Conservation (phyloP, 2,113 vertebrate genomes). For the Pelecanoides urinatrix region DNA sequence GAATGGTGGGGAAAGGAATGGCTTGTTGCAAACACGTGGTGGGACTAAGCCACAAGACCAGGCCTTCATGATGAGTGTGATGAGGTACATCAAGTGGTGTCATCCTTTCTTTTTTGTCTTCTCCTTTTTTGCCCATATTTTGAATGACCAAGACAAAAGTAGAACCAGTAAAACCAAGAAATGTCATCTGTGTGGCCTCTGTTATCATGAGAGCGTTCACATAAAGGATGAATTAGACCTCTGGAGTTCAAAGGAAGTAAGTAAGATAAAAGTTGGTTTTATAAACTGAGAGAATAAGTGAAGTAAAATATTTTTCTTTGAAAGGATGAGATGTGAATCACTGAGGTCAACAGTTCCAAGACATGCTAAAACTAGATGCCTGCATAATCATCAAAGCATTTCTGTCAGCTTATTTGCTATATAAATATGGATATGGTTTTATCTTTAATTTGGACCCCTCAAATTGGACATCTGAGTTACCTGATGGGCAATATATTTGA, state of each 20-base stretch:
- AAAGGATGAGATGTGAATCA: not conserved
- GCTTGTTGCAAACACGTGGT: not conserved
- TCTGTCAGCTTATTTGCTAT: not conserved
- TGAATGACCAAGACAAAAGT: not conserved
- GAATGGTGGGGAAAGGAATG: not conserved
- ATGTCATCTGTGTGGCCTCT: not conserved
- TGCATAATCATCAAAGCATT: not conserved
- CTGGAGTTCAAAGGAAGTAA: not conserved
- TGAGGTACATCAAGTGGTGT: not conserved
- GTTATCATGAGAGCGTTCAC: not conserved
- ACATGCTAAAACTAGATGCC: not conserved
- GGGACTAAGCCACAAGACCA: not conserved
- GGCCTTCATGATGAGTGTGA: not conserved
- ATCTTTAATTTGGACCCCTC: not conserved
- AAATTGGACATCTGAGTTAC: not conserved
- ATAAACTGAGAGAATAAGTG: not conserved
- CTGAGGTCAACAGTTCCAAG: not conserved
- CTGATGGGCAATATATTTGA: not conserved
- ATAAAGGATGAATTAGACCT: not conserved
- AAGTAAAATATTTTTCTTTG: not conserved
- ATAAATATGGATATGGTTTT: not conserved
- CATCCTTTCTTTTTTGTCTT: not conserved
- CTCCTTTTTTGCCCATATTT: not conserved
- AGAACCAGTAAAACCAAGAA: not conserved
- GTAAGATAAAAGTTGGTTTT: not conserved